These are phyloP conservation scores for Microtus richardsoni DNA, from an alignment of 2,113 vertebrate species.

Conservation along the genomic window DNA sequence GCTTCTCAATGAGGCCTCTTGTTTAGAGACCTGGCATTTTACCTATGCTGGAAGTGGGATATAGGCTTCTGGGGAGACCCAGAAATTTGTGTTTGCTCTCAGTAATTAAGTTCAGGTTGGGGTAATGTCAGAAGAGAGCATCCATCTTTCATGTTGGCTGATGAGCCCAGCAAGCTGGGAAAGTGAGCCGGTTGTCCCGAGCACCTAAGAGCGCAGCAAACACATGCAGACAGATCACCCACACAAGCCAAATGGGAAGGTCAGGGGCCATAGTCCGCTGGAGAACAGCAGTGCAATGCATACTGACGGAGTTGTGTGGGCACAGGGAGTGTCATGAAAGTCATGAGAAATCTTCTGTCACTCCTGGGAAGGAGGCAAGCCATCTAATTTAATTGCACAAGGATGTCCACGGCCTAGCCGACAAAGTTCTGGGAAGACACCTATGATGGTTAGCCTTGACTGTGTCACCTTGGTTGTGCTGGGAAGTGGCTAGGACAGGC, in stretches of 20 bases:
- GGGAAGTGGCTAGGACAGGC: not conserved
- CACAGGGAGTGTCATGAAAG: not conserved
- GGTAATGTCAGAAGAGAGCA: not conserved
- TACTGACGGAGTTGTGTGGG: fast-evolving
- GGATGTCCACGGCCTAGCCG: not conserved
- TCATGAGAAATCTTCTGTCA: not conserved
- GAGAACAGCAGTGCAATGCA: fast-evolving
- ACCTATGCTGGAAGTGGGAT: not conserved
- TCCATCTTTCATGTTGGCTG: not conserved
- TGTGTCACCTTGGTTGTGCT: not conserved
- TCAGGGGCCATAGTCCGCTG: not conserved
- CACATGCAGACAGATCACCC: fast-evolving
- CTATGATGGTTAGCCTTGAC: not conserved
- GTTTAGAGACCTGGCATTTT: not conserved
- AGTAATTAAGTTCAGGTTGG: not conserved
- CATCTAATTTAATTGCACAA: not conserved
- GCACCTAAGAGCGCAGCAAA: fast-evolving
- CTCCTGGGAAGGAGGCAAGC: not conserved
- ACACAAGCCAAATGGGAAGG: fast-evolving
- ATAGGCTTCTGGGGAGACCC: not conserved
- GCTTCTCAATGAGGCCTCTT: not conserved
- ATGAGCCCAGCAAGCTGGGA: not conserved
- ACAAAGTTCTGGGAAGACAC: not conserved
- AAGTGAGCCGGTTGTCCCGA: fast-evolving
- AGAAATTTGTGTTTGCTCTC: not conserved